Evolutionary conservation across 2,888 invertebrate species (phyloP).

Genomic region (Drosophila meridiana): DNA sequence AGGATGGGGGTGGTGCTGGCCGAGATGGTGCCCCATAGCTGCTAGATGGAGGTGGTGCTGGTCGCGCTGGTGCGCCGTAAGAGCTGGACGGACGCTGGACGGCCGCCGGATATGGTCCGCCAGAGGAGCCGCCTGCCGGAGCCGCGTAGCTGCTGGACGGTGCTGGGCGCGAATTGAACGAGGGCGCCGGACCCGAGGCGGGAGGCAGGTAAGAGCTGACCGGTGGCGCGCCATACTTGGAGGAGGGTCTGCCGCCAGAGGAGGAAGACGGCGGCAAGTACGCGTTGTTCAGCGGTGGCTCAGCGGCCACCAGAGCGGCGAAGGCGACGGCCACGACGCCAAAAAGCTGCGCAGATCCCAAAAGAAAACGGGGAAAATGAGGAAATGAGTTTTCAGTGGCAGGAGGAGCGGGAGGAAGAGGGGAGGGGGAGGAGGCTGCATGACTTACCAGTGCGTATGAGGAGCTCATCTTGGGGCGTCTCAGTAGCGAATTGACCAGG

Average conservation of each 20-base stretch:
- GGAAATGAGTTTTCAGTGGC: slow-evolving; percentile 73
- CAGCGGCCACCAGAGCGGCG: slow-evolving; percentile 70
- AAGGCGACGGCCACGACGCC: slow-evolving; percentile 53
- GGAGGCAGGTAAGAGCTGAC: slow-evolving; percentile 87
- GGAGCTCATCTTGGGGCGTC: slow-evolving; percentile 69
- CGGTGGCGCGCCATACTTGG: slow-evolving; percentile 86
- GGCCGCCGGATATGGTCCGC: slow-evolving; percentile 3
- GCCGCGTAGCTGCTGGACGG: slow-evolving; percentile 84
- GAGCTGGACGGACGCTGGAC: neutral
- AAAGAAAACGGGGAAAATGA: slow-evolving; percentile 34
- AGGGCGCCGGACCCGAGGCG: slow-evolving; percentile 84
- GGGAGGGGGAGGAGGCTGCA: neutral
- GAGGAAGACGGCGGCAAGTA: slow-evolving; percentile 83
- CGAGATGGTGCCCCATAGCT: slow-evolving; percentile 74
- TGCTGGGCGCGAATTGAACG: slow-evolving; percentile 68
- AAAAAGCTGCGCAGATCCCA: slow-evolving; percentile 49
- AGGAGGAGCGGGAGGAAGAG: neutral
- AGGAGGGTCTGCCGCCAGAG: slow-evolving; percentile 81
- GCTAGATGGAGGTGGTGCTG: slow-evolving; percentile 79
- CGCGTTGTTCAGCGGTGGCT: slow-evolving; percentile 83
- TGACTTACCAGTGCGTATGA: slow-evolving; percentile 77
- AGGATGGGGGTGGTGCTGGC: slow-evolving; percentile 53
- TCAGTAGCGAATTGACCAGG: slow-evolving; percentile 58
- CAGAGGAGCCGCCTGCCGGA: slow-evolving; percentile 61
- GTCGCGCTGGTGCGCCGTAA: slow-evolving; percentile 68